Evolutionary conservation across 2,113 vertebrate genomes (phyloP).

Genomic region (Scatophagus argus): DNA sequence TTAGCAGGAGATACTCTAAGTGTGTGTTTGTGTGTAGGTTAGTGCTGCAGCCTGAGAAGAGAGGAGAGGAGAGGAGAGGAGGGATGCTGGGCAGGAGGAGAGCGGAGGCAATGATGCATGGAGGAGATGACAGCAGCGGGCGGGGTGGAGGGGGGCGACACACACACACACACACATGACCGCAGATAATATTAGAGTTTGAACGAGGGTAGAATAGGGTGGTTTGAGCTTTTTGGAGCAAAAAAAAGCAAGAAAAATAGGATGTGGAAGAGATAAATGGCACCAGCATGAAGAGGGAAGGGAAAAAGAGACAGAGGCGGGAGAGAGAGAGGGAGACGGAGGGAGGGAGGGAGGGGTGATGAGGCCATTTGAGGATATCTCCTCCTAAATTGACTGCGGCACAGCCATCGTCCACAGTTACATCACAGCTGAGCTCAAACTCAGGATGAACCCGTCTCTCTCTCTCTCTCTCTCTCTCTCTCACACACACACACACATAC

Average conservation of each 20-base stretch:
- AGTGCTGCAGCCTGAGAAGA: conserved; percentile 30
- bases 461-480: background rate
- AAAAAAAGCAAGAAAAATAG: conserved; percentile 14
- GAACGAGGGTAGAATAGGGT: conserved; percentile 18
- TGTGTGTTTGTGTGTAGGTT: conserved; percentile 24
- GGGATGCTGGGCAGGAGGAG: conserved; percentile 36
- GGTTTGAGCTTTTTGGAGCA: conserved; percentile 39
- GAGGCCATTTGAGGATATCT: conserved; percentile 81
- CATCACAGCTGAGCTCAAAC: conserved; percentile 72
- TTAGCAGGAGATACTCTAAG: conserved; percentile 6
- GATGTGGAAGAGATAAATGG: conserved; percentile 60
- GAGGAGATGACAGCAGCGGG: conserved; percentile 56
- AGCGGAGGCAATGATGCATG: conserved; percentile 57
- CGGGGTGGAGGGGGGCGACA: too few species aligned
- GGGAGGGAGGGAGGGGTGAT: conserved; percentile 22
- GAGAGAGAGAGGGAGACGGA: background rate
- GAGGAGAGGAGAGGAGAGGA: background rate
- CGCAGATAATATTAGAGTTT: conserved; percentile 39
- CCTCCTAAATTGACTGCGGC: conserved; percentile 76
- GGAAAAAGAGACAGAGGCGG: background rate
- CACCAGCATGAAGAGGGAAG: conserved; percentile 24
- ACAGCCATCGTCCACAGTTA: conserved; percentile 69
- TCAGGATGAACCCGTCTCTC: conserved; percentile 55
- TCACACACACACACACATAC: too few species aligned
- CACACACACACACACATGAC: too few species aligned